These are phyloP conservation scores for Epizoanthus stellaris DNA, from an alignment of 92 coral and sea anemone species.

Conservation along the genomic window DNA sequence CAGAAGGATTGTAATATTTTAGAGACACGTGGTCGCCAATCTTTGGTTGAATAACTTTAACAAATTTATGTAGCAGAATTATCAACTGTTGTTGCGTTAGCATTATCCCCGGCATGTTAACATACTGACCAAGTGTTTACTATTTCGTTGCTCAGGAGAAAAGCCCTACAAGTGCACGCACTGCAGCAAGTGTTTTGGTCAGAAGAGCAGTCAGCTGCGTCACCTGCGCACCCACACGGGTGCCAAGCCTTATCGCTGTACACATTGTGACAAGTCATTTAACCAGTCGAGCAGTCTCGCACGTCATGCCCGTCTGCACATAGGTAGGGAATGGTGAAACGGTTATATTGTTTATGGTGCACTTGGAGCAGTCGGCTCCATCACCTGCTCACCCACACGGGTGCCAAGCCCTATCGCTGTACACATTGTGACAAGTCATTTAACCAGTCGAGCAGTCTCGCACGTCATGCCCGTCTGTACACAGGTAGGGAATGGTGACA, in stretches of 20 bases:
- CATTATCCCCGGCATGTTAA: too few relatives aligned
- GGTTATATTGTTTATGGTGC: too few relatives aligned
- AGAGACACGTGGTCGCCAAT: too few relatives aligned
- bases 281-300: slow-evolving; percentile 35
- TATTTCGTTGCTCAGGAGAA: slow-evolving; percentile 4
- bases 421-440: not conserved
- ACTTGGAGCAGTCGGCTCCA: slow-evolving; percentile 28
- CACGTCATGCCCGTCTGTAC: slow-evolving; percentile 8
- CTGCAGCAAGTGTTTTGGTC: slow-evolving; percentile 16
- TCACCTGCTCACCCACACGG: slow-evolving; percentile 23
- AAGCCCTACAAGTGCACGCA: slow-evolving; percentile 34
- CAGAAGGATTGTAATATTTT: too few relatives aligned
- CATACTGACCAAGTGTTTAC: too few relatives aligned
- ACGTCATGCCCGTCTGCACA: slow-evolving; percentile 12
- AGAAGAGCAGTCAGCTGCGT: slow-evolving; percentile 34
- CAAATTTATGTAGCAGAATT: too few relatives aligned
- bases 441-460: slow-evolving; percentile 37
- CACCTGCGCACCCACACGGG: slow-evolving; percentile 30
- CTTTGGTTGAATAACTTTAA: too few relatives aligned
- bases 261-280: not conserved
- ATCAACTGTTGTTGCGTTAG: too few relatives aligned
- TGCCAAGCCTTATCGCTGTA: slow-evolving; percentile 7
- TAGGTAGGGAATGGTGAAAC: not conserved
- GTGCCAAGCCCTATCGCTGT: slow-evolving; percentile 14
- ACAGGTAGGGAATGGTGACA: not conserved